Evolutionary conservation across 2,888 invertebrate genomes (phyloP).

Genomic region (Galerucella nymphaeae): DNA sequence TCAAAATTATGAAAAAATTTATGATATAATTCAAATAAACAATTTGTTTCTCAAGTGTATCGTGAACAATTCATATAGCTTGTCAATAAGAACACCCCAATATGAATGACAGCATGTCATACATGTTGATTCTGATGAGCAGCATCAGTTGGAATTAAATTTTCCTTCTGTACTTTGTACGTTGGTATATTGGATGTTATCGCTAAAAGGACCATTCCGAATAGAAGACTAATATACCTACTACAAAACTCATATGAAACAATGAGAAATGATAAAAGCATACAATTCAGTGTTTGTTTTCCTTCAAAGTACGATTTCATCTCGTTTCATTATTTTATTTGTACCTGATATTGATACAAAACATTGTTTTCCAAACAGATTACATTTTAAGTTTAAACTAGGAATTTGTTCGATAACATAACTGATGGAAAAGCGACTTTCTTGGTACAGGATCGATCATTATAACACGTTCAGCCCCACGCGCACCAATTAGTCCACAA

Average conservation of each 20-base stretch:
- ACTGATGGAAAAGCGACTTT: too few species aligned
- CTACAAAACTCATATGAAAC: not conserved
- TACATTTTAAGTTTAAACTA: not conserved
- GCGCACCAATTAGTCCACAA: too few species aligned
- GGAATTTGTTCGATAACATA: too few species aligned
- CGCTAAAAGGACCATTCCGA: not conserved
- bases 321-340: not conserved
- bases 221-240: not conserved
- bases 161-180: not conserved
- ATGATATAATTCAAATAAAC: too few species aligned
- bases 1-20: too few species aligned
- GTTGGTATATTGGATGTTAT: not conserved
- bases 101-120: not conserved
- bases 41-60: too few species aligned
- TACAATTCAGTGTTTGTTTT: not conserved
- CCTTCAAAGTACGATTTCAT: not conserved
- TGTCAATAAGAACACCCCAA: too few species aligned
- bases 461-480: too few species aligned
- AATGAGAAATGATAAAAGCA: not conserved
- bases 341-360: not conserved
- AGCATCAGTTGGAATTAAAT: not conserved
- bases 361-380: not conserved
- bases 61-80: too few species aligned
- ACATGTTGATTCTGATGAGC: not conserved
- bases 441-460: too few species aligned